These are phyloP conservation scores for Peromyscus aztecus DNA, from an alignment of 2,797 vertebrate genomes.

Conservation along the genomic window DNA sequence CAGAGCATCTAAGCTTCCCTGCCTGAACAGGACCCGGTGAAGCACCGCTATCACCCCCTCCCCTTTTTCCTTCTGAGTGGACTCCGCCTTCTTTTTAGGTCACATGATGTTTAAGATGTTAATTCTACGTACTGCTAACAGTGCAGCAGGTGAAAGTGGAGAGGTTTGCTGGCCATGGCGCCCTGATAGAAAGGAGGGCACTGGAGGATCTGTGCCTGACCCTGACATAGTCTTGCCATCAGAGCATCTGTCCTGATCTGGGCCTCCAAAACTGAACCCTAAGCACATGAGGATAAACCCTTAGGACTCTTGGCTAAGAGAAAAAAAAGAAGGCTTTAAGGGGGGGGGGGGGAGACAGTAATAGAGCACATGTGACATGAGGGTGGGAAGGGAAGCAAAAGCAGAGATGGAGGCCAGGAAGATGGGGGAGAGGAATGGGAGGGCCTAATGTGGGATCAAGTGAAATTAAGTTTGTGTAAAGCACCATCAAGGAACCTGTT, in stretches of 20 bases:
- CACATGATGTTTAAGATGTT: background rate
- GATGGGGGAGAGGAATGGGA: background rate
- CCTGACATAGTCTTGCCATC: background rate
- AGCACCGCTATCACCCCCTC: background rate
- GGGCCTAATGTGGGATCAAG: background rate
- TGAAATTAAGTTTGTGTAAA: background rate
- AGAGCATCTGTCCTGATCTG: background rate
- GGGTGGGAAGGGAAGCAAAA: background rate
- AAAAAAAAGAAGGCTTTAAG: background rate
- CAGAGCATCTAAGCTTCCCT: background rate
- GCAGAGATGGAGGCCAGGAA: background rate
- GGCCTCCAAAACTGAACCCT: background rate
- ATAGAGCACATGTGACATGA: no score
- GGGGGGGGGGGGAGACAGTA: background rate
- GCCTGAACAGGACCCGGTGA: background rate
- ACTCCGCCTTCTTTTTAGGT: conserved; percentile 21
- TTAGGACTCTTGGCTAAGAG: background rate
- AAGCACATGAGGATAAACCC: background rate
- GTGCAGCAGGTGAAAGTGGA: background rate
- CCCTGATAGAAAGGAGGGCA: background rate
- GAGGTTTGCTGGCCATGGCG: background rate
- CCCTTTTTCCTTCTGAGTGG: background rate
- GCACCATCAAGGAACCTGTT: background rate
- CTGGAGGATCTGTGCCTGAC: background rate
- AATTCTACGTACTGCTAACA: background rate